Evolutionary conservation across 2,797 vertebrate species (phyloP), one percentile per base, ranked within the genome.

Genomic region (Acrossocheilus fasciatus): DNA sequence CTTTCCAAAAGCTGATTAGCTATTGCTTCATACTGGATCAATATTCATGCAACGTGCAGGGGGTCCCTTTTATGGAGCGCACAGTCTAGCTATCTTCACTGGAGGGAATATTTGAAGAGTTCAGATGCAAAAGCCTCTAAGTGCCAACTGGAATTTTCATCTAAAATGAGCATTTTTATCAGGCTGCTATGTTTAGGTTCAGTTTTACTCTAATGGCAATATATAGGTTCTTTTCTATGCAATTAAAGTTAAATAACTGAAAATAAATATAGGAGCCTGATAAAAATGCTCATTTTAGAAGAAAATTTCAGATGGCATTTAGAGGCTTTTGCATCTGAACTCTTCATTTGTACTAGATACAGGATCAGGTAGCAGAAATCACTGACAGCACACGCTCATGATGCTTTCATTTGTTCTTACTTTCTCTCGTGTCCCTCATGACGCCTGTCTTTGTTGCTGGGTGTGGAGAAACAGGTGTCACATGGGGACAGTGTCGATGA

Each of bases 401-500:
- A 79, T 43, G 77, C 34, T 45, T 78, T 85, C 57, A 75, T 45
- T 73, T 68, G 57, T 30, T 26, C 15, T 18, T 62, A 68, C 20
- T 64, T 9, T 87, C 90, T 89, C 59, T 66, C 1, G 4, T 47
- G 92, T 90, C 89, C 85, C 70, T 92, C 70, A 87, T 90, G 81
- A 45, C 85, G 59, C 84, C 83, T 45, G 39, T 68, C 83, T 88
- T 79, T 85, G 86, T 82, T 88, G 77, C 78, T 41, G 39, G 30
- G 79, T 86, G 90, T 82, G 86, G 81, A 86, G 88, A 88, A 92
- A 89, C 91, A 91, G 88, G 77, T 73, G 85, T 89, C 85, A 88
- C 77, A 52, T 87, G 80, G 90, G 89, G 89, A 90, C 36, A 76
- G 84, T 79, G 80, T 79, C 72, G 72, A 59, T 50, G 72, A 81